A percentile compares a stretch with the other conserved stretches of the same genome.
Conservation (phyloP, 2,888 invertebrate genomes). For the Hyposoter dolosus region DNA sequence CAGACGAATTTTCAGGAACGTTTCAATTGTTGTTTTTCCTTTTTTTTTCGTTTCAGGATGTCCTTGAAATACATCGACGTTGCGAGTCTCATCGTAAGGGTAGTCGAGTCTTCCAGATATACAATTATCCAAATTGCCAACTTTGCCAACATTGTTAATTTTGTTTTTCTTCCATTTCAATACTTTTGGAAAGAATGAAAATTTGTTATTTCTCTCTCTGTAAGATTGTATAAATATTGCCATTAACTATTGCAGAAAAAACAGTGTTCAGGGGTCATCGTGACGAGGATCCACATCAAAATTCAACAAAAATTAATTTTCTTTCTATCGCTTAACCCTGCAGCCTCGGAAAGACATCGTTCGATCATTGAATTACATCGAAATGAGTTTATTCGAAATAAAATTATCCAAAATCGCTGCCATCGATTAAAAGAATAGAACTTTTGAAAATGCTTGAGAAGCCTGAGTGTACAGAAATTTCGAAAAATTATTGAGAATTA, state of each 20-base stretch:
- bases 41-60: slow-evolving; percentile 17
- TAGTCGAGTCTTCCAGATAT: slow-evolving; percentile 66
- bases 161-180: slow-evolving; percentile 12
- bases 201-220: slow-evolving; percentile 18
- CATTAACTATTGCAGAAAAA: slow-evolving; percentile 62
- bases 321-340: slow-evolving; percentile 11
- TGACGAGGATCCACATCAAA: slow-evolving; percentile 5
- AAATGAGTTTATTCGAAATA: background rate
- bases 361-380: background rate
- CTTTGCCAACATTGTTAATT: slow-evolving; percentile 7
- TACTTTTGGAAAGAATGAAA: background rate
- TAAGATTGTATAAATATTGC: slow-evolving; percentile 66
- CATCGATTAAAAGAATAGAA: background rate
- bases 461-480: background rate
- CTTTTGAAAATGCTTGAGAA: background rate
- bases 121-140: slow-evolving; percentile 23
- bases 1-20: slow-evolving; percentile 31
- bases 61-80: slow-evolving; percentile 73
- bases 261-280: slow-evolving; percentile 31
- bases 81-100: slow-evolving; percentile 60
- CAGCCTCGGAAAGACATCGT: slow-evolving; percentile 1
- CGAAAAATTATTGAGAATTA: background rate
- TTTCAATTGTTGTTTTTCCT: background rate
- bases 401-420: background rate
- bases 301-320: slow-evolving; percentile 13